Evolutionary conservation across 2,113 vertebrate genomes (phyloP), one percentile per base, ranked within the genome.

Genomic region (Psophia crepitans): DNA sequence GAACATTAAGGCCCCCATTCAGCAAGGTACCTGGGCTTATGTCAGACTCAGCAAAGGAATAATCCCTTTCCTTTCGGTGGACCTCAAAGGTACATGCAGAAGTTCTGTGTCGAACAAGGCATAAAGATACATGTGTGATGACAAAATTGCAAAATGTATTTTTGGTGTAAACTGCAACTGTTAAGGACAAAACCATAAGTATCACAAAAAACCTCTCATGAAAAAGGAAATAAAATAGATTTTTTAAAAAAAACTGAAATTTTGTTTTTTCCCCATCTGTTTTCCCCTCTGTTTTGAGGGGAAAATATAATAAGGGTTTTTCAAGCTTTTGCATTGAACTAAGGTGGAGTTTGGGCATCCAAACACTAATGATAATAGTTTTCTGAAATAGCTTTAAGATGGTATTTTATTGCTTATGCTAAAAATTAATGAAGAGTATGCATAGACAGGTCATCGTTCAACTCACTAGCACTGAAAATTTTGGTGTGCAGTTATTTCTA

Each of bases 331-430:
- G 2, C 58, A 56, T 44, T 93, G 58, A 94, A 69, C 33, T 30
- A 53, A n/a, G 20, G 49, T 43, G 46, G 44, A 44, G 33, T 65
- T 84, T 68, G 30, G 83, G 17, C 60, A 76, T 77, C 19, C 60
- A 79, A 90, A 65, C 18, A 46, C 24, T 27, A 30, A 71, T 6
- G 6, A 85, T 61, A 58, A 33, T 54, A 15, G 33, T 43, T 89
- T 75, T 92, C 56, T 58, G 49, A 49, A 14, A 78, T 71, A 60
- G 44, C 21, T 60, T 70, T 33, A 70, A 53, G 48, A 85, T 35
- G 35, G 64, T 60, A 43, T 93, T 64, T 96, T 96, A 98, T 87
- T 97, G 88, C 94, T 97, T 64, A 86, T 75, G 51, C 37, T 58
- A 48, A 97, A 86, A 35, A 71, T 44, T 53, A 82, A 88, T 81